These are phyloP conservation scores for Eupithecia insigniata DNA, from an alignment of 2,888 invertebrate genomes.

Conservation along the genomic window DNA sequence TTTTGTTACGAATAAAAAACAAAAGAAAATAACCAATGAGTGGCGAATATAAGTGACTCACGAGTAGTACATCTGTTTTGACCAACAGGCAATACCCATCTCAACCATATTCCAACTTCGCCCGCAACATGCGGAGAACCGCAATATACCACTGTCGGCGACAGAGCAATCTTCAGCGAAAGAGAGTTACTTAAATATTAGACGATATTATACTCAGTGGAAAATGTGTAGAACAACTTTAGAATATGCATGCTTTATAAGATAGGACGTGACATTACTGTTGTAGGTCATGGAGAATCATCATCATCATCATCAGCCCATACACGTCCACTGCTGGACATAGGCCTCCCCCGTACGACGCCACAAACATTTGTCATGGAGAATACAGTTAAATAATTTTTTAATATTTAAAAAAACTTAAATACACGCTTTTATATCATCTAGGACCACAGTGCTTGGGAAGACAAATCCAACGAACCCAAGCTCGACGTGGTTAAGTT, in stretches of 20 bases:
- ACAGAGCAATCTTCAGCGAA: slow-evolving; percentile 53
- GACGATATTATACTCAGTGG: not conserved
- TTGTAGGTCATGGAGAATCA: not conserved
- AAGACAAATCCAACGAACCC: too few relatives aligned
- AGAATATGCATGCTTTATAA: not conserved
- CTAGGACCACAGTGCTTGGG: too few relatives aligned
- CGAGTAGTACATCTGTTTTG: too few relatives aligned
- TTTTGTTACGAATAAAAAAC: not conserved
- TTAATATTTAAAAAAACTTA: too few relatives aligned
- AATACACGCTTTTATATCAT: too few relatives aligned
- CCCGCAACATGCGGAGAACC: slow-evolving; percentile 19
- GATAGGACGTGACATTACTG: not conserved
- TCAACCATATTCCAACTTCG: not conserved
- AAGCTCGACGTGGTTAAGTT: too few relatives aligned
- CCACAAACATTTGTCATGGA: too few relatives aligned
- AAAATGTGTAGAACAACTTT: not conserved
- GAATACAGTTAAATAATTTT: too few relatives aligned
- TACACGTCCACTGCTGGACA: too few relatives aligned
- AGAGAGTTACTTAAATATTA: slow-evolving; percentile 40
- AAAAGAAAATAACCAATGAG: not conserved
- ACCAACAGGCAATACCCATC: not conserved
- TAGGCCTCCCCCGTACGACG: too few relatives aligned
- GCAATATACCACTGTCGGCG: slow-evolving; percentile 63
- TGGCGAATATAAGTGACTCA: not conserved
- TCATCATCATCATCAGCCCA: too few relatives aligned